Evolutionary conservation across 2,888 invertebrate species (phyloP).

Genomic region (Pristionchus exspectatus): DNA sequence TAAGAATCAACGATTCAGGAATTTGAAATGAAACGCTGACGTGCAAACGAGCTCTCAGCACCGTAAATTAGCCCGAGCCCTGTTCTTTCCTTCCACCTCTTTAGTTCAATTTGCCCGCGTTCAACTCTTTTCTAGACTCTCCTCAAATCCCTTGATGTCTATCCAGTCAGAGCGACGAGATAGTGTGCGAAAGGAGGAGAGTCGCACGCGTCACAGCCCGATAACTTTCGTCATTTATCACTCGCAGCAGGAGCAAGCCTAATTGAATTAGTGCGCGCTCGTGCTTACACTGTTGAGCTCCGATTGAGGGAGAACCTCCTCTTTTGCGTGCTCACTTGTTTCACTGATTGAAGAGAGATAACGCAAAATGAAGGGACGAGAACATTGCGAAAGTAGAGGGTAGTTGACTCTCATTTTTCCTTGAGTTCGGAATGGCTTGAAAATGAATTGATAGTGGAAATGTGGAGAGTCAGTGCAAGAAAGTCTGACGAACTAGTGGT

Average conservation of each 20-base stretch:
- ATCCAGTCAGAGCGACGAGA: neutral
- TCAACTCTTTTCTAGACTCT: neutral
- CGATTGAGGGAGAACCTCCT: neutral
- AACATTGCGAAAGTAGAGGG: too few relatives aligned
- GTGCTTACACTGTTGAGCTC: neutral
- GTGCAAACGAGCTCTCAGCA: neutral
- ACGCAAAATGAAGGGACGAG: too few relatives aligned
- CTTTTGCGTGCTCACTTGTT: too few relatives aligned
- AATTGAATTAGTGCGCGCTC: slow-evolving; percentile 1
- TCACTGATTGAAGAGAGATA: too few relatives aligned
- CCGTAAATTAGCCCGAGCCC: slow-evolving; percentile 5
- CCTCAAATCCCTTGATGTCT: neutral
- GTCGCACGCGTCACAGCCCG: neutral
- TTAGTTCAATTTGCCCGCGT: neutral
- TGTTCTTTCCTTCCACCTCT: neutral
- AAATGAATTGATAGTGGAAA: neutral
- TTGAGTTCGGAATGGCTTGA: too few relatives aligned
- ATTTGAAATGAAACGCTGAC: too few relatives aligned
- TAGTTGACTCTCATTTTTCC: too few relatives aligned
- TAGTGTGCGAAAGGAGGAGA: neutral
- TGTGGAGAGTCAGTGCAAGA: neutral
- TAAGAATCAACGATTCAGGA: too few relatives aligned
- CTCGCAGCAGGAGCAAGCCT: neutral
- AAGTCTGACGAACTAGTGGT: neutral
- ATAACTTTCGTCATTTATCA: slow-evolving; percentile 19